Conservation (phyloP, 2,888 invertebrate species). For the Criorhina ranunculi region DNA sequence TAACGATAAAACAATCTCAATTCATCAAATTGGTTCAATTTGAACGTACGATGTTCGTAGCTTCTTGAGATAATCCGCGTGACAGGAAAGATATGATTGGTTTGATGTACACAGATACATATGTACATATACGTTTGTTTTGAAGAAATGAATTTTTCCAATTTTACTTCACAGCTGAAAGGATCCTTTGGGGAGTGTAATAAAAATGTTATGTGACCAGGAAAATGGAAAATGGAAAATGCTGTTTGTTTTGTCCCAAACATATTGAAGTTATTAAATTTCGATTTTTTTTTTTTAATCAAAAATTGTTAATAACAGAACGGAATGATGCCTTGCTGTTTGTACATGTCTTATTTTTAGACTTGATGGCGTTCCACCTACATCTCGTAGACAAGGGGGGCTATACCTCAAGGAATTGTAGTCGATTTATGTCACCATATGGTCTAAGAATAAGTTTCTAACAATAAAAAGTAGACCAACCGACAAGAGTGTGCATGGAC, state of each 20-base stretch:
- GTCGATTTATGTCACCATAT: too few species aligned
- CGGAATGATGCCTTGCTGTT: background rate
- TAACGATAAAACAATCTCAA: conserved; percentile 18
- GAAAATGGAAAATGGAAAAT: conserved; percentile 14
- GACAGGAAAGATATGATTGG: background rate
- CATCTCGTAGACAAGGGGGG: too few species aligned
- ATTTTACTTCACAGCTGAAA: conserved; percentile 21
- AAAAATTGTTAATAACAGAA: conserved; percentile 3
- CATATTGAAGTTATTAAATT: conserved; percentile 22
- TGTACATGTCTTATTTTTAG: background rate
- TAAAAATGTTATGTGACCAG: conserved; percentile 7
- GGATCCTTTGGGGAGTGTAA: conserved; percentile 18
- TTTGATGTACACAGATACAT: background rate
- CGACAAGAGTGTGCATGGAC: too few species aligned
- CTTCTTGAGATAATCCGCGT: background rate
- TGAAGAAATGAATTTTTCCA: conserved; percentile 11
- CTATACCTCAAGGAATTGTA: too few species aligned
- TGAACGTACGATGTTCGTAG: background rate
- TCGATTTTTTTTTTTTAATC: background rate
- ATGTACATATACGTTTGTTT: conserved; percentile 4
- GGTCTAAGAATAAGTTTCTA: too few species aligned
- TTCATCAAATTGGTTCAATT: conserved; percentile 11
- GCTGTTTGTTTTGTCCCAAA: conserved; percentile 18
- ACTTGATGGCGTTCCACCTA: background rate
- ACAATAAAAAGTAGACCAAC: too few species aligned